Evolutionary conservation across 2,113 vertebrate species (phyloP).

Genomic region (Marcusenius ussheri): DNA sequence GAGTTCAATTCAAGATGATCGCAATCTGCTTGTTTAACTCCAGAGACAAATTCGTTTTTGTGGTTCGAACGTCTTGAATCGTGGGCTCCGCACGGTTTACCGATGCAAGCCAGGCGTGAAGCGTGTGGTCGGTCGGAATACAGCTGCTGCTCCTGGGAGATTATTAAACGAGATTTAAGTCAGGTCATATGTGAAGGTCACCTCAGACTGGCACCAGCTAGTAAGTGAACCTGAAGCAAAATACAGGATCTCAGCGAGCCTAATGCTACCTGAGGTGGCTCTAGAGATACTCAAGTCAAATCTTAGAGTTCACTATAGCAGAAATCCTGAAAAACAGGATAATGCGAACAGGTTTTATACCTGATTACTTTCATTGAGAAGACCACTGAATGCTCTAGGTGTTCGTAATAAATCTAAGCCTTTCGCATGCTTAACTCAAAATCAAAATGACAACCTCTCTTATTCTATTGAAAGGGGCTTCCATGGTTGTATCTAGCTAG

Average conservation of each 20-base stretch:
- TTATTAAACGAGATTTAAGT: neutral
- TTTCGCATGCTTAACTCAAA: neutral
- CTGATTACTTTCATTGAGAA: neutral
- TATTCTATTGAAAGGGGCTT: neutral
- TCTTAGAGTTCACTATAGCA: neutral
- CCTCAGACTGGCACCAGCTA: neutral
- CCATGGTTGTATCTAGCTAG: neutral
- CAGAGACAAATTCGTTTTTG: constrained; percentile 39
- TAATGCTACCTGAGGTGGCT: neutral
- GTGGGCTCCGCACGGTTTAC: neutral
- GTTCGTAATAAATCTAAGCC: neutral
- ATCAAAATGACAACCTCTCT: neutral
- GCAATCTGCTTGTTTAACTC: constrained; percentile 62
- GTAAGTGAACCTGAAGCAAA: neutral
- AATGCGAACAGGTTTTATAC: neutral
- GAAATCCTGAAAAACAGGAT: neutral
- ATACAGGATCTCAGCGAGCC: neutral
- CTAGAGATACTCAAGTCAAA: neutral
- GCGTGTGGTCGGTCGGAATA: neutral
- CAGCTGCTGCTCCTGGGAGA: neutral
- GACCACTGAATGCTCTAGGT: neutral
- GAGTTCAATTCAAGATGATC: constrained; percentile 51
- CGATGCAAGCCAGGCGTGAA: neutral
- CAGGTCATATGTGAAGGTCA: neutral
- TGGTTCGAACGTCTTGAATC: constrained; percentile 29